Base-by-base conservation (phyloP, 2,113 vertebrate species). In the Andinoacara biseriatus region DNA sequence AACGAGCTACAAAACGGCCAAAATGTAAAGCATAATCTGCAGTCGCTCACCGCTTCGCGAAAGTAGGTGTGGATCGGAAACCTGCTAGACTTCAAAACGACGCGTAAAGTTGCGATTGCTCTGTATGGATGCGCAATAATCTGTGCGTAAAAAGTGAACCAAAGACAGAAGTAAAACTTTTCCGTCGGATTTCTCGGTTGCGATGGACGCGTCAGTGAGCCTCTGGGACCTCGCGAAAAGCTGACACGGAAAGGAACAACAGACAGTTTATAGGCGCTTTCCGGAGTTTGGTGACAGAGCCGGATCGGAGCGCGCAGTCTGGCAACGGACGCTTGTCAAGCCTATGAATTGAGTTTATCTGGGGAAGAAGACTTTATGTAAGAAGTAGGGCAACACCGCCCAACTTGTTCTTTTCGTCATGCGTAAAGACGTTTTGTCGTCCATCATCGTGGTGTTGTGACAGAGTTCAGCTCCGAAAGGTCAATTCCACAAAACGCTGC, bases 11-110 rank as follows among this genome's bases (percentile, higher is more conserved):
- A 78, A 58, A 35, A 10, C 57, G 59, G 58, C n/a, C 90, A 94
- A 92, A 89, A 94, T 95, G 94, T 93, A 24, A 93, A 79, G 40
- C 31, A 17, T 22, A 29, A 57, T 38, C n/a, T 46, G 43, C n/a
- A 38, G 49, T 33, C 43, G 10, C 62, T 54, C 86, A 81, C 89
- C 86, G n/a, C 89, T 91, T 87, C 83, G 20, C 54, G 10, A 84
- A 85, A 92, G 90, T 85, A 80, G 90, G 82, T 90, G 91, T 84
- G 74, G 24, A 61, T 26, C n/a, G 35, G 59, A 59, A 14, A 40
- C 7, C 18, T 5, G 58, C 3, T 29, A 18, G 58, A 18, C 33
- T 22, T 38, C 4, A 49, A 78, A 9, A 33, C 18, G 43, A 79
- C 59, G 81, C 81, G 74, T 63, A 79, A 81, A 89, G 76, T 85